phyloP scores from a whole-genome alignment of 2,888 invertebrate genomes.

The Ellobium chinense region DNA sequence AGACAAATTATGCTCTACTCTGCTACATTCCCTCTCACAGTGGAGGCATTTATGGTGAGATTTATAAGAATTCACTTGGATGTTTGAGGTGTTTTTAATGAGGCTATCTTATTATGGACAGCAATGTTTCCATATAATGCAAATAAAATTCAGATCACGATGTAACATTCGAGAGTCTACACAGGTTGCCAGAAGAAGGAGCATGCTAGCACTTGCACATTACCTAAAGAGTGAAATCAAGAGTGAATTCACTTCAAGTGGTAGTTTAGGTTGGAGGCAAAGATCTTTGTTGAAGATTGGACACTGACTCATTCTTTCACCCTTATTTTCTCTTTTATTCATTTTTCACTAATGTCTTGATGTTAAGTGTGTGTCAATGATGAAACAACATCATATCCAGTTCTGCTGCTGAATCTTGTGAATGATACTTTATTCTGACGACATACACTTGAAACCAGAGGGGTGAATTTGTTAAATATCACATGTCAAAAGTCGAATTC shows the following conservation, averaged over 20 bases:
- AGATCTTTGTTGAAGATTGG: no score
- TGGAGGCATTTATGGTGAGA: constrained; percentile 95
- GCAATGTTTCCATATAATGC: background rate
- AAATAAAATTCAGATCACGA: no score
- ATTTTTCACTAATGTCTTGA: background rate
- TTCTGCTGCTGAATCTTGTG: constrained; percentile 35
- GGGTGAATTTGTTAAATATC: no score
- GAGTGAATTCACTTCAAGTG: no score
- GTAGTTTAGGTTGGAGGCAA: no score
- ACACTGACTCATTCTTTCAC: background rate
- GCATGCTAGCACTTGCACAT: no score
- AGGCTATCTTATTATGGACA: no score
- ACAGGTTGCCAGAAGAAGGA: no score
- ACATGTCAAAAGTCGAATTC: no score
- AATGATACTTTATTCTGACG: constrained; percentile 30
- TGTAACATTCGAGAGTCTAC: no score
- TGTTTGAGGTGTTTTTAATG: no score
- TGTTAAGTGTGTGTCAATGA: constrained; percentile 7
- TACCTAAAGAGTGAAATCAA: no score
- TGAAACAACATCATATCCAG: constrained; percentile 19
- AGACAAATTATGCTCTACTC: constrained; percentile 99
- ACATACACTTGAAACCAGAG: background rate
- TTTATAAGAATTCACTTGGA: background rate
- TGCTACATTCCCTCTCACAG: constrained; percentile 98
- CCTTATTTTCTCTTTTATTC: background rate